A percentile compares a stretch with the other conserved stretches of the same genome.
phyloP scores from a whole-genome alignment of 2,113 vertebrate genomes.

The Tragulus kanchil region DNA sequence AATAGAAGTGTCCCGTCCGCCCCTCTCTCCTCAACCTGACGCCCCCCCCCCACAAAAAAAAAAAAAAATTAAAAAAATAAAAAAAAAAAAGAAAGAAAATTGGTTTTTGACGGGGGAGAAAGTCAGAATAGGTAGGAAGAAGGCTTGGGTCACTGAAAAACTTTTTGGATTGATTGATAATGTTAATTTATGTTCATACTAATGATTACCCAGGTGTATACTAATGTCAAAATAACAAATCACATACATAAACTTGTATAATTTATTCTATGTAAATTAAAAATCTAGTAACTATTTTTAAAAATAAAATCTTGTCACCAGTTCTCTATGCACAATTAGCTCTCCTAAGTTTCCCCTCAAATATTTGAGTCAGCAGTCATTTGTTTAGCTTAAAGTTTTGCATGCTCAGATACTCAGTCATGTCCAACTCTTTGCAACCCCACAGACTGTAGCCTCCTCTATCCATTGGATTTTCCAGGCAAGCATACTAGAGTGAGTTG shows the following conservation, averaged over 20 bases:
- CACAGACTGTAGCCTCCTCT: background rate
- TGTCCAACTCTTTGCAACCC: background rate
- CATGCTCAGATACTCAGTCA: background rate
- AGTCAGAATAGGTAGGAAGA: background rate
- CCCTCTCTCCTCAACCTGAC: no score
- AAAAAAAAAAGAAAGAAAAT: no score
- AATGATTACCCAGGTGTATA: background rate
- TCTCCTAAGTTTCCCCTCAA: background rate
- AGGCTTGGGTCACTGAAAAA: background rate
- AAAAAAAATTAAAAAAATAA: no score
- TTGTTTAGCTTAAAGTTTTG: background rate
- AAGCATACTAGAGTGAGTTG: background rate
- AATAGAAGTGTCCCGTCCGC: no score
- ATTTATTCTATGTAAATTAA: background rate
- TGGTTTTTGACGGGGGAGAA: no score
- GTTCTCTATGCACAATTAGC: background rate
- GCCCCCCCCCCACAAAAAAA: no score
- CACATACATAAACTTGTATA: background rate
- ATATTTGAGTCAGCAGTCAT: background rate
- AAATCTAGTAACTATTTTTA: background rate
- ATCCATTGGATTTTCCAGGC: background rate
- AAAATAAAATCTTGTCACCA: background rate
- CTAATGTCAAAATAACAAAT: background rate
- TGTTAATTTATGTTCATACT: background rate
- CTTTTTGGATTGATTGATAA: background rate